phyloP scores from a whole-genome alignment of 2,113 vertebrate genomes.

The Gadus chalcogrammus region DNA sequence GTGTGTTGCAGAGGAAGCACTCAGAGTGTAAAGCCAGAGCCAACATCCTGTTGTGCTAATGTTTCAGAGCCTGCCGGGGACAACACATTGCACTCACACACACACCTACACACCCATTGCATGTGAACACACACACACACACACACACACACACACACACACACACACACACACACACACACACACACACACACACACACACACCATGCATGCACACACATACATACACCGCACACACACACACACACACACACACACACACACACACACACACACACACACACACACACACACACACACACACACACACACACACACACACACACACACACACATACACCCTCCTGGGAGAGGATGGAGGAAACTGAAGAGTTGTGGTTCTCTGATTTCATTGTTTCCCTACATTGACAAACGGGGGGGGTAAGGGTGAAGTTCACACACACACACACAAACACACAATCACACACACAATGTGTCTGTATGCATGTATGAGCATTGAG shows the following conservation, averaged over 20 bases:
- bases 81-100: constrained; percentile 43
- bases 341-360: neutral
- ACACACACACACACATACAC: neutral
- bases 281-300: neutral
- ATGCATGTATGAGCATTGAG: too few species aligned
- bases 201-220: too few species aligned
- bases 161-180: neutral
- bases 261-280: neutral
- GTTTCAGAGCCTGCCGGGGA: constrained; percentile 62
- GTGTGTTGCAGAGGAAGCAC: constrained; percentile 58
- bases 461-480: too few species aligned
- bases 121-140: neutral
- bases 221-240: constrained; percentile 12
- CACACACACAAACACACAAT: too few species aligned
- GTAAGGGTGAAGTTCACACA: too few species aligned
- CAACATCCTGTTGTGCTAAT: constrained; percentile 69
- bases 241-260: neutral
- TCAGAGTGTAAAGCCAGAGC: constrained; percentile 54
- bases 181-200: too few species aligned
- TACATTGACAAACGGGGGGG: too few species aligned
- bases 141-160: neutral
- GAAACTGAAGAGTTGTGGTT: neutral
- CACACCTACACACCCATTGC: neutral
- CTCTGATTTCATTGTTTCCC: neutral
- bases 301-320: neutral